Conservation (phyloP, 2,888 invertebrate genomes). For the Podotricha telesiphe region DNA sequence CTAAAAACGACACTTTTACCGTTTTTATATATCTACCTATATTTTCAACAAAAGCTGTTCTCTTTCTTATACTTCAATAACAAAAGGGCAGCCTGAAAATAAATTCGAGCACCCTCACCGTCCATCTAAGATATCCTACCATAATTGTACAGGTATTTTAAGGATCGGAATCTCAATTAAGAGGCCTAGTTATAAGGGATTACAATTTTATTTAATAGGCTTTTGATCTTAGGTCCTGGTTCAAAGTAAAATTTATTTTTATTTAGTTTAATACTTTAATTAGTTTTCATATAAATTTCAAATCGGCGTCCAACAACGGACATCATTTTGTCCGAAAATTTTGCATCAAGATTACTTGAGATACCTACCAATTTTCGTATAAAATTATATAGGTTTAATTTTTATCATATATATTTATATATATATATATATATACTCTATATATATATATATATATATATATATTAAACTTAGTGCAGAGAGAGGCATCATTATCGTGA, state of each 20-base stretch:
- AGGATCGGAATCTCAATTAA: conserved; percentile 58
- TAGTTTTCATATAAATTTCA: background rate
- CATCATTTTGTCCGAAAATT: no score
- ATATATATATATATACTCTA: no score
- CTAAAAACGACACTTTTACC: conserved; percentile 50
- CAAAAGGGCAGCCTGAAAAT: conserved; percentile 39
- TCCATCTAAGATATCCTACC: conserved; percentile 32
- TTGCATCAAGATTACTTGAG: no score
- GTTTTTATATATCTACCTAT: conserved; percentile 38
- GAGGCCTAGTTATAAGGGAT: conserved; percentile 52
- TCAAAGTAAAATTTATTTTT: background rate
- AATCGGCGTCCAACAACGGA: background rate
- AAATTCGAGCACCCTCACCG: conserved; percentile 20
- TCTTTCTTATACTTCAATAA: conserved; percentile 38
- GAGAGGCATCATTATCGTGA: no score
- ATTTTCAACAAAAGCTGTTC: background rate
- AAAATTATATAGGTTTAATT: no score
- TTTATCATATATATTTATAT: no score
- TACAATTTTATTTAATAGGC: conserved; percentile 43
- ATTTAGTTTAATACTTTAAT: background rate
- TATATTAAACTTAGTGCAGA: no score
- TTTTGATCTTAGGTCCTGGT: background rate
- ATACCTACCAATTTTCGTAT: no score
- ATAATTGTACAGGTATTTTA: conserved; percentile 49
- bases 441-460: no score